A percentile compares a stretch with the other conserved stretches of the same genome.
These are phyloP conservation scores for Carlito syrichta DNA, from an alignment of 2,113 vertebrate species.

Conservation along the genomic window DNA sequence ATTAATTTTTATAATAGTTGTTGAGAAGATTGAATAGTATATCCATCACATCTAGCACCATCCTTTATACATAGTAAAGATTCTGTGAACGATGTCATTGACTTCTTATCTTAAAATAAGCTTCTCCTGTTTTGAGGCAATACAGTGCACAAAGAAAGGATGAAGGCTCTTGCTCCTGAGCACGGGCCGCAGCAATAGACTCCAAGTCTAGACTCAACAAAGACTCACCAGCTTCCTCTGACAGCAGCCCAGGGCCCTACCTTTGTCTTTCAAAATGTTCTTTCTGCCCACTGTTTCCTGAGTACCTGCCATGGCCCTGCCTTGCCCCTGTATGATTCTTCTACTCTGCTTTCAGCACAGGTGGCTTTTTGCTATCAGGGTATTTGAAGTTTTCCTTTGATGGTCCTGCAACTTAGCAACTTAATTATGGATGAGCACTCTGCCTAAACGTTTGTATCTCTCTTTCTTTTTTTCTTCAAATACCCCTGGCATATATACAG, in stretches of 20 bases:
- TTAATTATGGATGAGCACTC: conserved; percentile 57
- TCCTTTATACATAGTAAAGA: not conserved
- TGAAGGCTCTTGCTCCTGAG: not conserved
- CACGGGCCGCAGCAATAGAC: not conserved
- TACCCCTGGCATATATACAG: conserved; percentile 22
- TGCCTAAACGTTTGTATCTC: not conserved
- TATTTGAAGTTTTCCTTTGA: conserved; percentile 56
- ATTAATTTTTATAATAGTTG: not conserved
- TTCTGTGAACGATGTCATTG: not conserved
- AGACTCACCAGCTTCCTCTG: not conserved
- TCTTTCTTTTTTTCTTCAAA: not conserved
- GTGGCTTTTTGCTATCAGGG: conserved; percentile 7
- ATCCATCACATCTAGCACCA: not conserved
- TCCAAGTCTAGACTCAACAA: not conserved
- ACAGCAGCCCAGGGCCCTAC: not conserved
- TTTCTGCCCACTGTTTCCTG: not conserved
- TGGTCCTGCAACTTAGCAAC: conserved; percentile 30
- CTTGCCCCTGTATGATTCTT: not conserved
- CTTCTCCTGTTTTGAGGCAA: not conserved
- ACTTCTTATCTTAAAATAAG: not conserved
- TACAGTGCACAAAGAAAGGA: not conserved
- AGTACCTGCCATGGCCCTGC: not conserved
- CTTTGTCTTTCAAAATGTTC: conserved; percentile 35
- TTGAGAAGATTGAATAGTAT: not conserved
- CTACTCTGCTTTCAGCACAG: conserved; percentile 34